Conservation (phyloP, 2,797 vertebrate species). For the Darevskia mixta region DNA sequence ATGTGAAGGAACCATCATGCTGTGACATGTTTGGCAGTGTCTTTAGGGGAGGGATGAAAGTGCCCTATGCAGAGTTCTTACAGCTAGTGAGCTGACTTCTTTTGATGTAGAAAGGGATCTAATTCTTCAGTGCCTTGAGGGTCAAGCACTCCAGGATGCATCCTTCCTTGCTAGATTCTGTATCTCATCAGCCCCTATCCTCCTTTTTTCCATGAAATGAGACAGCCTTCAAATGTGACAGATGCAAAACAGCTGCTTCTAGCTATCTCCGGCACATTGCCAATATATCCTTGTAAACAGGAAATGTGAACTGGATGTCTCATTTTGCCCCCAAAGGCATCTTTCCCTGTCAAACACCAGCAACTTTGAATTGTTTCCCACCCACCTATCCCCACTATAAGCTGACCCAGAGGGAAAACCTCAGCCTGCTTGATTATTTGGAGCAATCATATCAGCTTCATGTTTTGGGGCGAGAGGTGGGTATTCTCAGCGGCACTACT, state of each 20-base stretch:
- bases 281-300: not conserved
- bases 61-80: not conserved
- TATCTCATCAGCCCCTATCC: not conserved
- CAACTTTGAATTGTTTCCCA: not conserved
- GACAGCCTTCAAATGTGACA: constrained; percentile 32
- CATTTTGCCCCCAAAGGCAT: not conserved
- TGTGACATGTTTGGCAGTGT: no score
- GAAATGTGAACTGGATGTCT: not conserved
- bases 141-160: not conserved
- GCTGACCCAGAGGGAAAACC: not conserved
- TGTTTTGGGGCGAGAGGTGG: not conserved
- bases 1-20: no score
- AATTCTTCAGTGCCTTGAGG: not conserved
- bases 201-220: constrained; percentile 8
- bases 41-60: no score
- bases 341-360: not conserved
- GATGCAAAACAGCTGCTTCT: constrained; percentile 56
- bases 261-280: constrained; percentile 11
- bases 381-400: not conserved
- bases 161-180: constrained; percentile 14
- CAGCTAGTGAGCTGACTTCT: fast-evolving
- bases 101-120: not conserved
- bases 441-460: not conserved
- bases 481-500: not conserved
- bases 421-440: not conserved